Conservation (phyloP, 2,113 vertebrate genomes). For the Nothocercus nigrocapillus region DNA sequence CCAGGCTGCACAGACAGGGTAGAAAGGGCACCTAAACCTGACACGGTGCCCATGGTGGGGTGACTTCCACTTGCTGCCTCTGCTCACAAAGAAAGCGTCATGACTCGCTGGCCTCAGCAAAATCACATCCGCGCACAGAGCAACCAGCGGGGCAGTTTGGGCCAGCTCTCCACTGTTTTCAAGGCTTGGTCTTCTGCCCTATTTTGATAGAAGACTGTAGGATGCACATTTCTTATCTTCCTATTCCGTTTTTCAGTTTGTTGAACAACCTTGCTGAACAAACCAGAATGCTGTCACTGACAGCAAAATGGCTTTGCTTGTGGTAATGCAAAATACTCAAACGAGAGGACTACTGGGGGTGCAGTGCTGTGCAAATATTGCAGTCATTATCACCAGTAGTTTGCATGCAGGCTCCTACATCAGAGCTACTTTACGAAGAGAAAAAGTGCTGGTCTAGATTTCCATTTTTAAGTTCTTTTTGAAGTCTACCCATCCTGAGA, state of each 20-base stretch:
- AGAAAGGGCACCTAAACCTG: rapidly evolving
- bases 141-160: background rate
- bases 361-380: background rate
- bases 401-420: background rate
- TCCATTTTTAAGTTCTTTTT: background rate
- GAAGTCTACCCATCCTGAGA: background rate
- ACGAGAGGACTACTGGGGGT: background rate
- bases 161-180: background rate
- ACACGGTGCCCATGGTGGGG: background rate
- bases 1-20: background rate
- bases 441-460: background rate
- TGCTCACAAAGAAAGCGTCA: background rate
- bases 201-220: background rate
- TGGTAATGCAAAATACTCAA: background rate
- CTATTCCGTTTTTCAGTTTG: background rate
- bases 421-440: background rate
- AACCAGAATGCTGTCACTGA: background rate
- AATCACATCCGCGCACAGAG: background rate
- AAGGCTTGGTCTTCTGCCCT: background rate
- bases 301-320: background rate
- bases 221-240: background rate
- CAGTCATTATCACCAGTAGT: background rate
- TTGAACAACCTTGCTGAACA: background rate
- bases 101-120: background rate
- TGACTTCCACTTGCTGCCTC: background rate